A percentile compares a stretch with the other conserved stretches of the same genome.
Evolutionary conservation across 2,797 vertebrate genomes (phyloP).

Genomic region (Mionectes olivaceus): DNA sequence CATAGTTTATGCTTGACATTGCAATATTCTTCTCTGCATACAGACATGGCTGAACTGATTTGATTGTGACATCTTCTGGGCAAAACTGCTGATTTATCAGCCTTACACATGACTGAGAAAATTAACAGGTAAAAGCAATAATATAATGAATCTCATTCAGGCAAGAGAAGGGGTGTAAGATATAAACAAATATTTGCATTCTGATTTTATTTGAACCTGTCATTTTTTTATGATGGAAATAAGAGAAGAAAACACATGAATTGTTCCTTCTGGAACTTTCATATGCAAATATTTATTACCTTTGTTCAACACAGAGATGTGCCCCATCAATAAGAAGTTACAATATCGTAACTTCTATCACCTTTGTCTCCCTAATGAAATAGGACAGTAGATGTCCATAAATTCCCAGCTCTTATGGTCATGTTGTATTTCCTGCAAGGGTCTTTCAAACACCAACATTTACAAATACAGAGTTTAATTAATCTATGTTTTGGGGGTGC

Average conservation of each 20-base stretch:
- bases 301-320: background rate
- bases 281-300: background rate
- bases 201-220: background rate
- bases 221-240: background rate
- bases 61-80: background rate
- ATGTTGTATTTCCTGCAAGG: background rate
- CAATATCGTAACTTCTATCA: background rate
- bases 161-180: background rate
- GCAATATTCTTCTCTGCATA: background rate
- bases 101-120: background rate
- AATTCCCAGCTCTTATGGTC: background rate
- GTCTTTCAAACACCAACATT: background rate
- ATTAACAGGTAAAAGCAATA: background rate
- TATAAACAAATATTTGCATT: background rate
- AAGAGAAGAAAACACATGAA: background rate
- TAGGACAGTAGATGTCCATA: background rate
- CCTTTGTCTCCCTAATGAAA: background rate
- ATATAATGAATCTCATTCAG: background rate
- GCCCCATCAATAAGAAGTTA: background rate
- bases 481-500: fast-evolving
- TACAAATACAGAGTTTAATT: background rate
- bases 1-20: background rate
- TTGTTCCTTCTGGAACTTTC: background rate
- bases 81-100: background rate
- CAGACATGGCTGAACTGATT: background rate